Conservation (phyloP, 2,797 vertebrate species). For the Aulostomus chinensis region DNA sequence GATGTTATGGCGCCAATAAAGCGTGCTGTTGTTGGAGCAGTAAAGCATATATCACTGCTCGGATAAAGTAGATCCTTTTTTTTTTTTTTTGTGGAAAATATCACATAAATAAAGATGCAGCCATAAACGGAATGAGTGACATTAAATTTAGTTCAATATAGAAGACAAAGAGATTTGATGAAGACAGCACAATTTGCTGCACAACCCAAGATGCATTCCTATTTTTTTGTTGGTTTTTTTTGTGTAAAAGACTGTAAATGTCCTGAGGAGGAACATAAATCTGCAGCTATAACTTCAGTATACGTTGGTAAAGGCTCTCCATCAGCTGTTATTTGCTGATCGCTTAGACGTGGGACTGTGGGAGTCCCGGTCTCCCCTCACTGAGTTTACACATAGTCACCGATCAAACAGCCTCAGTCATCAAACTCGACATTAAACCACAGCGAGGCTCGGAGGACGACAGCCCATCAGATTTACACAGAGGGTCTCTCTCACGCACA, state of each 20-base stretch:
- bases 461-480: constrained; percentile 36
- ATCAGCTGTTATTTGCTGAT: too few species aligned
- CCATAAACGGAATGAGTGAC: constrained; percentile 69
- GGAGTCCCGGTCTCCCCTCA: constrained; percentile 30
- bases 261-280: too few species aligned
- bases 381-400: constrained; percentile 56
- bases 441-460: constrained; percentile 23
- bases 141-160: constrained; percentile 53
- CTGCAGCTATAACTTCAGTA: too few species aligned
- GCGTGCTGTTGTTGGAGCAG: constrained; percentile 53
- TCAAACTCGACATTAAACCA: constrained; percentile 59
- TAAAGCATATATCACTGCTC: constrained; percentile 68
- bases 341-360: constrained; percentile 19
- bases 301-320: too few species aligned
- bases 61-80: constrained; percentile 65
- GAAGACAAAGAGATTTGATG: constrained; percentile 55
- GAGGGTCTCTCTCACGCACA: not conserved
- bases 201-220: constrained; percentile 25
- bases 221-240: not conserved
- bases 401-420: constrained; percentile 66
- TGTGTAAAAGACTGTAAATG: too few species aligned
- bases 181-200: constrained; percentile 50
- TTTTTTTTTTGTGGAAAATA: constrained; percentile 56
- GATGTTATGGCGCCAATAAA: constrained; percentile 74
- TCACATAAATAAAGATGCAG: constrained; percentile 70